A percentile compares a stretch with the other conserved stretches of the same genome.
Conservation (phyloP, 2,113 vertebrate genomes). For the Nansenia antarctica region DNA sequence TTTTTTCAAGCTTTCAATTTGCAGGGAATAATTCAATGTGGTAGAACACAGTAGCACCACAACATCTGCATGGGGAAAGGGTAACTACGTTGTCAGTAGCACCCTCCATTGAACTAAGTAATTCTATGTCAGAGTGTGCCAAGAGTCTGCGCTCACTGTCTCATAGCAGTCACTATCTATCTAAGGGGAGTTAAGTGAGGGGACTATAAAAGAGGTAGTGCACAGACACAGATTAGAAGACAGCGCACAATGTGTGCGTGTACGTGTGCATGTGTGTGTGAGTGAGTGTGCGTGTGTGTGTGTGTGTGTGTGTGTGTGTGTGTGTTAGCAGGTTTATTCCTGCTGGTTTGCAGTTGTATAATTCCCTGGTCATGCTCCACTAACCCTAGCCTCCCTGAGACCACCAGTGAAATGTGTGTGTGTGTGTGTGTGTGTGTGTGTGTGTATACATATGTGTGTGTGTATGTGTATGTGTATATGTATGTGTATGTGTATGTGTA, state of each 20-base stretch:
- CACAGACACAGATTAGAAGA: neutral
- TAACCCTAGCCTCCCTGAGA: slow-evolving; percentile 65
- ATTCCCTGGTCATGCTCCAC: slow-evolving; percentile 68
- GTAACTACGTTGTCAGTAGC: too few relatives aligned
- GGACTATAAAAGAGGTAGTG: neutral
- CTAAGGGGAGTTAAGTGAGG: neutral
- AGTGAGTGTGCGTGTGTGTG: too few relatives aligned
- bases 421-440: slow-evolving; percentile 4
- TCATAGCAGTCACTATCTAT: slow-evolving; percentile 28
- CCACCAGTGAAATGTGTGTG: slow-evolving; percentile 63
- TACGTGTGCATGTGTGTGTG: slow-evolving; percentile 30
- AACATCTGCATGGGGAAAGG: neutral
- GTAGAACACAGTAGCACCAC: neutral
- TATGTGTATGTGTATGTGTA: neutral
- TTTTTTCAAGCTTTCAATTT: neutral
- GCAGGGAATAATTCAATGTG: neutral
- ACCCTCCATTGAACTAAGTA: slow-evolving; percentile 43
- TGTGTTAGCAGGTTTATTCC: slow-evolving; percentile 63
- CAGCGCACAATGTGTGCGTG: neutral
- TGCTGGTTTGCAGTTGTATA: slow-evolving; percentile 62
- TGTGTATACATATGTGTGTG: neutral
- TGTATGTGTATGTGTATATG: neutral
- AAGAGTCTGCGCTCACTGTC: slow-evolving; percentile 41
- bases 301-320: slow-evolving; percentile 12
- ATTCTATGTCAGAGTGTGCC: slow-evolving; percentile 39